Conservation (phyloP, 2,797 vertebrate genomes). For the Apogon talboti region DNA sequence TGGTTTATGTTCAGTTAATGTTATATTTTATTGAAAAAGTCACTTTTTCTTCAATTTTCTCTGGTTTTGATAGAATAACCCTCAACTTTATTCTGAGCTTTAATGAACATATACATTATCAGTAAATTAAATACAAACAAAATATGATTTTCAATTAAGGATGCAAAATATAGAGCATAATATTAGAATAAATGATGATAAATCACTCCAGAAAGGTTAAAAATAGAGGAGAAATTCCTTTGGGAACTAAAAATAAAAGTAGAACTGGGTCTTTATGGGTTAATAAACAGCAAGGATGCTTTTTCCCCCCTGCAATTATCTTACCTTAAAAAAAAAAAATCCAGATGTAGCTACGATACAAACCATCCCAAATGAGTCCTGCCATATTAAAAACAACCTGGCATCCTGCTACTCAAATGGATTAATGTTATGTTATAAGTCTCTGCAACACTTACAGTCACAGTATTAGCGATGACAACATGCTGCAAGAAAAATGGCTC, state of each 20-base stretch:
- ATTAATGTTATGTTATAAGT: constrained; percentile 43
- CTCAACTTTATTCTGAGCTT: not conserved
- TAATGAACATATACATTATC: too few relatives aligned
- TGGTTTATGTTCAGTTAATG: too few relatives aligned
- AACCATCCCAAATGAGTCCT: constrained; percentile 54
- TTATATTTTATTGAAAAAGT: too few relatives aligned
- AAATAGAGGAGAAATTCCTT: too few relatives aligned
- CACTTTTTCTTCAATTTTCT: too few relatives aligned
- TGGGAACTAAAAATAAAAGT: too few relatives aligned
- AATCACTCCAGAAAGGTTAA: too few relatives aligned
- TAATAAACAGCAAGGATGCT: constrained; percentile 31
- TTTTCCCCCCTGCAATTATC: constrained; percentile 40
- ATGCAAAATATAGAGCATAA: too few relatives aligned
- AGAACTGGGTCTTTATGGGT: not conserved
- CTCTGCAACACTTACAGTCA: constrained; percentile 34
- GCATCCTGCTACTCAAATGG: constrained; percentile 32
- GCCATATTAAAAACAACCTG: constrained; percentile 50
- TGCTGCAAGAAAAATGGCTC: constrained; percentile 23
- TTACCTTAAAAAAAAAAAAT: constrained; percentile 6
- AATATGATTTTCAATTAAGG: too few relatives aligned
- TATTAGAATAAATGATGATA: too few relatives aligned
- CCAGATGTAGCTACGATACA: constrained; percentile 31
- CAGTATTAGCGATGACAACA: constrained; percentile 19
- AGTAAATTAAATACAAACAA: too few relatives aligned
- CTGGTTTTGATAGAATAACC: too few relatives aligned